Conservation (phyloP, 1,140 invertebrate genomes). For the Dufourea novaeangliae region DNA sequence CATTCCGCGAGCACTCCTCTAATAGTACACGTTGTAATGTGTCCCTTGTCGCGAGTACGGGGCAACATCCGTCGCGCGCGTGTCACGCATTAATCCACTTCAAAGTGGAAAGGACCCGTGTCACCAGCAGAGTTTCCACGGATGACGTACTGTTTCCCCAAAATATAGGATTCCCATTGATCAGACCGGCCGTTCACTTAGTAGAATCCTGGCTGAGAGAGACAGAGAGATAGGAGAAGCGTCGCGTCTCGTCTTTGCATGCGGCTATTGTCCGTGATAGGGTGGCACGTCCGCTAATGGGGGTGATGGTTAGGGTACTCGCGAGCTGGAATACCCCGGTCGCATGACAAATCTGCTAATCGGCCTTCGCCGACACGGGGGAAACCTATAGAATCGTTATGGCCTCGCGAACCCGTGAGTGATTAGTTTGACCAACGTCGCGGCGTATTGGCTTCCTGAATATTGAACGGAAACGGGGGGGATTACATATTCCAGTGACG, state of each 20-base stretch:
- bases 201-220: constrained; percentile 39
- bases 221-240: not conserved
- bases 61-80: constrained; percentile 32
- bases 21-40: constrained; percentile 37
- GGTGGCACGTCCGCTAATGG: constrained; percentile 61
- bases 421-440: constrained; percentile 61
- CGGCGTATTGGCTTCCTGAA: constrained; percentile 47
- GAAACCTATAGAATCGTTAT: constrained; percentile 62
- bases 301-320: too few species aligned
- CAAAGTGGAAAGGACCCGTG: constrained; percentile 53
- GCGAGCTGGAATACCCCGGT: constrained; percentile 55
- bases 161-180: constrained; percentile 68
- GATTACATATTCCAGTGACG: constrained; percentile 59
- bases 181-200: constrained; percentile 56
- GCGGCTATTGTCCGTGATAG: constrained; percentile 53
- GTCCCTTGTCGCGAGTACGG: constrained; percentile 34
- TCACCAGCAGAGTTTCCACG: constrained; percentile 58
- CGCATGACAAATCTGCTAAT: constrained; percentile 73
- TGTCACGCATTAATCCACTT: constrained; percentile 56
- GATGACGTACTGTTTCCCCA: constrained; percentile 64
- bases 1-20: not conserved
- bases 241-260: constrained; percentile 55
- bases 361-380: constrained; percentile 57
- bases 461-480: constrained; percentile 60
- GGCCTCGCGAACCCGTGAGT: constrained; percentile 52